Percentiles rank a stretch among this genome's conserved stretches.
These are phyloP conservation scores for Exaiptasia diaphana DNA, from an alignment of 64 coral and sea anemone species.

Conservation along the genomic window DNA sequence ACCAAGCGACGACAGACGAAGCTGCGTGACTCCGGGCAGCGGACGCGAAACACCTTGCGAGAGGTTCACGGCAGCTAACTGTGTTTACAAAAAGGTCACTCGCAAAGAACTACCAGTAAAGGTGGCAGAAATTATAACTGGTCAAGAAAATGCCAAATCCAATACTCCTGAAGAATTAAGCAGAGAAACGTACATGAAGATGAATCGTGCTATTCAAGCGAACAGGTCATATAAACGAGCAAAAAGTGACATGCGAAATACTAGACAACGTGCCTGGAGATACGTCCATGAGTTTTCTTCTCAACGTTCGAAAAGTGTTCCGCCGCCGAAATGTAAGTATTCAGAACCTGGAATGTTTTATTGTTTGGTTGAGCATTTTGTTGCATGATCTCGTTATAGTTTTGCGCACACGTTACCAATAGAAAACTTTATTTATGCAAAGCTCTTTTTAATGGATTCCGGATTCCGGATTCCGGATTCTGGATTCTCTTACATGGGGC, in stretches of 20 bases:
- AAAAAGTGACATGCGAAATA: conserved; percentile 18
- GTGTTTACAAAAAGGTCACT: conserved; percentile 6
- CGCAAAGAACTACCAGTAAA: conserved; percentile 46
- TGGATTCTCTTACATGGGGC: no score
- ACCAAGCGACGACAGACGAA: no score
- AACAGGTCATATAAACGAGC: not conserved
- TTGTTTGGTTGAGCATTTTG: not conserved
- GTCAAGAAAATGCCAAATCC: not conserved
- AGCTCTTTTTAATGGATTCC: no score
- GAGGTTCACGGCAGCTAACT: conserved; percentile 13
- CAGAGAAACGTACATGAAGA: conserved; percentile 66
- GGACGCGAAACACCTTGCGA: conserved; percentile 28
- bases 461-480: no score
- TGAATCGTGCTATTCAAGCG: conserved; percentile 57
- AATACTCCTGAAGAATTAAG: conserved; percentile 40
- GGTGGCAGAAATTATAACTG: conserved; percentile 52
- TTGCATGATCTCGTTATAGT: no score
- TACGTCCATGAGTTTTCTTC: conserved; percentile 37
- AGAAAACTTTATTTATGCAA: no score
- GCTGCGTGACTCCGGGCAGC: no score
- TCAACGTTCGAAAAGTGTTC: not conserved
- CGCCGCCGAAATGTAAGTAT: conserved; percentile 9
- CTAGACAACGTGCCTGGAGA: conserved; percentile 21
- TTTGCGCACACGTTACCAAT: no score
- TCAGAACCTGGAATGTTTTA: not conserved